Percentiles rank a stretch among this genome's conserved stretches.
phyloP scores from a whole-genome alignment of 2,113 vertebrate genomes.

The Calypte anna region DNA sequence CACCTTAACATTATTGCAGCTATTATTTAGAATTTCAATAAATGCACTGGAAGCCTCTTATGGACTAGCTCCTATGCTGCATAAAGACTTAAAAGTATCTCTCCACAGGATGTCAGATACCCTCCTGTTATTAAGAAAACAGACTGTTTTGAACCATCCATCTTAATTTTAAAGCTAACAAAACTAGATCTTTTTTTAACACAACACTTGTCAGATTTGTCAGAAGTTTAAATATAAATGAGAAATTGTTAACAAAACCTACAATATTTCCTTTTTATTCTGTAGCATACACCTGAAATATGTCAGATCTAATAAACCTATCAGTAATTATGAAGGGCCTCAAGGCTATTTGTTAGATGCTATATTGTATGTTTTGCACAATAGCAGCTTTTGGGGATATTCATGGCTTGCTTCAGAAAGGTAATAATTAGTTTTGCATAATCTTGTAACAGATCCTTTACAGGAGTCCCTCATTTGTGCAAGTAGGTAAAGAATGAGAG shows the following conservation, averaged over 20 bases:
- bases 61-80: not conserved
- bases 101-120: not conserved
- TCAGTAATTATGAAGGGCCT: constrained; percentile 40
- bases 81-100: not conserved
- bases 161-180: not conserved
- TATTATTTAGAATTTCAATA: not conserved
- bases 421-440: constrained; percentile 18
- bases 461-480: not conserved
- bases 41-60: not conserved
- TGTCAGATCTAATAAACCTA: constrained; percentile 28
- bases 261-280: constrained; percentile 32
- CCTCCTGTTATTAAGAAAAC: constrained; percentile 1
- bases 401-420: constrained; percentile 33
- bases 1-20: not conserved
- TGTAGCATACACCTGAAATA: not conserved
- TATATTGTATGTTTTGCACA: not conserved
- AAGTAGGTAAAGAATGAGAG: not conserved
- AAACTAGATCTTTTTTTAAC: not conserved
- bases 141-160: not conserved
- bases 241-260: not conserved
- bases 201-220: not conserved
- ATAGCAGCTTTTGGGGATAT: constrained; percentile 8
- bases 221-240: constrained; percentile 38
- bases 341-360: not conserved
- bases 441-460: not conserved